Percentiles rank a stretch among this genome's conserved stretches.
phyloP scores from a whole-genome alignment of 2,797 vertebrate species.

The Aphelocoma californica region DNA sequence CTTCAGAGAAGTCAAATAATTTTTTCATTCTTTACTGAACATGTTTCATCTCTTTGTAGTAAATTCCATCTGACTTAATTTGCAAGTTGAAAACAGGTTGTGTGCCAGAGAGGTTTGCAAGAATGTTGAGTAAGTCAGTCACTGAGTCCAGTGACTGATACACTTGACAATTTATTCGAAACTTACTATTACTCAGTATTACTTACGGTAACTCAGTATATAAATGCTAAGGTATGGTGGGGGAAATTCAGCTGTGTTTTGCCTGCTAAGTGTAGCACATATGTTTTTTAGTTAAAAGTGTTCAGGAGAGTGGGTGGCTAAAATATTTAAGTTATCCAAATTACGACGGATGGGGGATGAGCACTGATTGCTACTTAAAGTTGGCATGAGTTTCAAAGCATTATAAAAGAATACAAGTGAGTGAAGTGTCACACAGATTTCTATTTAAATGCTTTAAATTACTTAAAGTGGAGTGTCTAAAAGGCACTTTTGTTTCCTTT shows the following conservation, averaged over 20 bases:
- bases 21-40: background rate
- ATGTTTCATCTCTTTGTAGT: background rate
- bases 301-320: conserved; percentile 49
- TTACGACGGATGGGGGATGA: background rate
- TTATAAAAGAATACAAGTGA: background rate
- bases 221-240: background rate
- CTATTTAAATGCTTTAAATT: conserved; percentile 11
- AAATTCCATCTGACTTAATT: background rate
- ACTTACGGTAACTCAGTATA: background rate
- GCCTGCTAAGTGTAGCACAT: conserved; percentile 39
- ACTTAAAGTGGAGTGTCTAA: background rate
- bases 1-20: background rate
- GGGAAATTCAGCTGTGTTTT: conserved; percentile 43
- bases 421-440: background rate
- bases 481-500: background rate
- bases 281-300: conserved; percentile 56
- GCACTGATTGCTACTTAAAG: conserved; percentile 14
- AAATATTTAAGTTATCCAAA: conserved; percentile 60
- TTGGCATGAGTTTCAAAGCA: conserved; percentile 48
- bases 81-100: background rate
- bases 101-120: background rate
- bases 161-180: background rate
- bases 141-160: background rate
- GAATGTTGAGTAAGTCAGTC: background rate
- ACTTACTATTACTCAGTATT: background rate